Evolutionary conservation across 2,888 invertebrate species (phyloP).

Genomic region (Agrotis ipsilon): DNA sequence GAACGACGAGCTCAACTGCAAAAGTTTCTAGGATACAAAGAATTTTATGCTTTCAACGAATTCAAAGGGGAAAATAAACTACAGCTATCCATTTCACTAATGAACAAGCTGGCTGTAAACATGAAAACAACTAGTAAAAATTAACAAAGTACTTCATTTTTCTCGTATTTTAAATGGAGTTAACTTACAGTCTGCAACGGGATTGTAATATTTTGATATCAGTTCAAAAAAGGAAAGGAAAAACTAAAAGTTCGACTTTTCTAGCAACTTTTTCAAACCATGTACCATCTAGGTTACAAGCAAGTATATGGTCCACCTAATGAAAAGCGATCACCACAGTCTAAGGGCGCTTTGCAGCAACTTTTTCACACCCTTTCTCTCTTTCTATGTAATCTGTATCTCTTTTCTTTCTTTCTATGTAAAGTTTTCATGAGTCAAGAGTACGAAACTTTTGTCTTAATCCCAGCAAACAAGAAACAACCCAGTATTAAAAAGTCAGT

Average conservation of each 20-base stretch:
- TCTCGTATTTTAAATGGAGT: not conserved
- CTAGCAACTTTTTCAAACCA: too few relatives aligned
- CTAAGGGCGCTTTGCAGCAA: too few relatives aligned
- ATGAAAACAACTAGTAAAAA: not conserved
- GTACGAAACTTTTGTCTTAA: not conserved
- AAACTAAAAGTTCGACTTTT: too few relatives aligned
- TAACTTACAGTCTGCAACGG: not conserved
- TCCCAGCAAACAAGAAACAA: too few relatives aligned
- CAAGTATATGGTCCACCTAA: too few relatives aligned
- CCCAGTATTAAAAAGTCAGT: not conserved
- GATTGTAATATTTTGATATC: too few relatives aligned
- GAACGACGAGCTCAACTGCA: not conserved
- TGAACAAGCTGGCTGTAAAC: not conserved
- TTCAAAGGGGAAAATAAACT: not conserved
- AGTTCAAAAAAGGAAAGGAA: too few relatives aligned
- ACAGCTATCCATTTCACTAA: not conserved
- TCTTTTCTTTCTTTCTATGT: too few relatives aligned
- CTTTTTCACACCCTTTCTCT: too few relatives aligned
- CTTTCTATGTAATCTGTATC: too few relatives aligned
- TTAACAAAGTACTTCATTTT: not conserved
- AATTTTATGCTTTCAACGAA: slow-evolving; percentile 2
- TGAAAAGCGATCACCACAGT: too few relatives aligned
- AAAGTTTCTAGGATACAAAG: not conserved
- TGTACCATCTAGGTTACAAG: too few relatives aligned
- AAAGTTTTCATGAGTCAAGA: not conserved